These are phyloP conservation scores for Leptodactylus fallax DNA, from an alignment of 2,797 vertebrate genomes.

Conservation along the genomic window DNA sequence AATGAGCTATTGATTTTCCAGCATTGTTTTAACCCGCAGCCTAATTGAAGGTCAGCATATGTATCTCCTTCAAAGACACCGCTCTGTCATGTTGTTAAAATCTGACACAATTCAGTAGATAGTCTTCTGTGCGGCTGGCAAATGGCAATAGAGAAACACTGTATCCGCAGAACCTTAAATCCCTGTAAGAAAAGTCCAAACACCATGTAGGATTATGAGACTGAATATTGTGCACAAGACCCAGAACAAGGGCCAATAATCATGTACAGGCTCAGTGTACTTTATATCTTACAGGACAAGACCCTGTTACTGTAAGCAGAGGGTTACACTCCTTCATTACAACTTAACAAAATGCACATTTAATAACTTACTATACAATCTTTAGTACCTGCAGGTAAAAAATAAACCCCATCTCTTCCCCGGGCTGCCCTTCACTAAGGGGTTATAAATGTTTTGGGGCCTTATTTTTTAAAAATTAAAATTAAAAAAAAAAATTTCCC, in stretches of 20 bases:
- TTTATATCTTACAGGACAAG: not conserved
- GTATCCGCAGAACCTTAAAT: slow-evolving; percentile 8
- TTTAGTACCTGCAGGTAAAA: not conserved
- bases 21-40: slow-evolving; percentile 89
- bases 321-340: not conserved
- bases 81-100: slow-evolving; percentile 69
- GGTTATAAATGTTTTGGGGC: too few relatives aligned
- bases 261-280: not conserved
- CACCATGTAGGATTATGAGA: not conserved
- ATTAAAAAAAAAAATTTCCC: too few relatives aligned
- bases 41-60: slow-evolving; percentile 93
- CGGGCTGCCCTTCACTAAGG: too few relatives aligned
- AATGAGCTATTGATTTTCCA: slow-evolving; percentile 94
- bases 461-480: too few relatives aligned
- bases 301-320: not conserved
- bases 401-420: not conserved
- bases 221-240: too few relatives aligned
- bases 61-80: slow-evolving; percentile 81
- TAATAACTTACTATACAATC: not conserved
- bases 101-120: slow-evolving; percentile 67
- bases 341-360: not conserved
- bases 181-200: not conserved
- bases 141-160: slow-evolving; percentile 38
- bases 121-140: slow-evolving; percentile 38
- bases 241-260: not conserved